Base-by-base conservation (phyloP, 2,113 vertebrate genomes). In the Rhinoderma darwinii region DNA sequence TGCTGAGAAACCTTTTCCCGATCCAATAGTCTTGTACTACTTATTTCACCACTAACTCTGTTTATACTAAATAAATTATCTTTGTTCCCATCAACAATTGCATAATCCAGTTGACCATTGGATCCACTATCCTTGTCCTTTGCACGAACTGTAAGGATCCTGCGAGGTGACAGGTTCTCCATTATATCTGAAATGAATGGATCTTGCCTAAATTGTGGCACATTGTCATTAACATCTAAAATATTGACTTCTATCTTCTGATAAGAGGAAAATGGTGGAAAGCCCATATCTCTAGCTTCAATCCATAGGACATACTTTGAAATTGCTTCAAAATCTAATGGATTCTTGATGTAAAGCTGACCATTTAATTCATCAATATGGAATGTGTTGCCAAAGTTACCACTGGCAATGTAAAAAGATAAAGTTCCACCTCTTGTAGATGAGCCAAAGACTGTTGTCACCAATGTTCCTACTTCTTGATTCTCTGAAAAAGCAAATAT, bases 181-280 rank as follows among this genome's bases (percentile, higher is more conserved):
- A 95, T 68, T 89, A 99, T 93, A 73, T 97, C 96, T 20, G 96
- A 94, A 41, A 95, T 88, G 86, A 98, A 98, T 0, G 97, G 97
- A 86, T 98, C 96, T 89, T 92, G 94, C 86, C 95, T 94, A 89
- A 99, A 99, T 83, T 93, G 83, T 0, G 98, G 97, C 3, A 94
- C 90, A 0, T 99, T 99, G 88, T 99, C 98, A 0, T 99, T 99
- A 86, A 99, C 95, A 0, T 99, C 98, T 72, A 97, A 68, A 44
- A 99, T 94, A 0, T 91, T 94, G 6, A 99, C 89, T 90, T 99
- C 97, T 63, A 99, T 78, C 89, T 96, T 97, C 86, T 96, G 96
- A 47, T 99, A 99, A 0, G 98, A 96, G 14, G 98, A 99, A 88
- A 98, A 99, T 0, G 98, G 98, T 17, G 98, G 98, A 83, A 99